A percentile compares a stretch with the other conserved stretches of the same genome.
Evolutionary conservation across 2,113 vertebrate genomes (phyloP).

Genomic region (Phrynosoma platyrhinos): DNA sequence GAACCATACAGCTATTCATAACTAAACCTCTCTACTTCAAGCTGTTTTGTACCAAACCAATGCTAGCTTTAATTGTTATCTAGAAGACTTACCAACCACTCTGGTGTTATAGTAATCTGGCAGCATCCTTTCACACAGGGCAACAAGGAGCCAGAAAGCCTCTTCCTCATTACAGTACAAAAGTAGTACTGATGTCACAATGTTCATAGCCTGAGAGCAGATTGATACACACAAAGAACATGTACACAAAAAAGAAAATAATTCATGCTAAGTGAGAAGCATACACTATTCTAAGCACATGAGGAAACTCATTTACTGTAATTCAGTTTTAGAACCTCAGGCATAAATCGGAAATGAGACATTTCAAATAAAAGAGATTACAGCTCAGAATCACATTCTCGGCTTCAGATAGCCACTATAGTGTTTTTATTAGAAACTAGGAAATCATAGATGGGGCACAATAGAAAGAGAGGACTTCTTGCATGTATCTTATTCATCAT

Average conservation of each 20-base stretch:
- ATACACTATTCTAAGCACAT: too few species aligned
- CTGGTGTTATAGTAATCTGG: conserved; percentile 98
- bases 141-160: conserved; percentile 97
- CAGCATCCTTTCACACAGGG: conserved; percentile 95
- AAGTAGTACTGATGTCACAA: conserved; percentile 94
- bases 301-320: conserved; percentile 16
- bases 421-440: neutral
- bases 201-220: conserved; percentile 93
- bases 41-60: conserved; percentile 12
- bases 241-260: conserved; percentile 23
- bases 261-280: neutral
- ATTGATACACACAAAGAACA: neutral
- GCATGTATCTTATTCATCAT: neutral
- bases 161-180: conserved; percentile 95
- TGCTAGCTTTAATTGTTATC: conserved; percentile 13
- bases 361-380: neutral
- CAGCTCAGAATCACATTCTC: neutral
- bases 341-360: conserved; percentile 3
- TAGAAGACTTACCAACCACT: conserved; percentile 91
- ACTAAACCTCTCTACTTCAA: conserved; percentile 8
- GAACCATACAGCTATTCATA: conserved; percentile 23
- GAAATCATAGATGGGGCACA: neutral
- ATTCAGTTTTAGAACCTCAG: neutral
- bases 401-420: neutral
- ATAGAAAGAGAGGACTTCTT: neutral